Percentiles rank a stretch among this genome's conserved stretches.
These are phyloP conservation scores for Lanius ludovicianus DNA, from an alignment of 2,113 vertebrate species.

Conservation along the genomic window DNA sequence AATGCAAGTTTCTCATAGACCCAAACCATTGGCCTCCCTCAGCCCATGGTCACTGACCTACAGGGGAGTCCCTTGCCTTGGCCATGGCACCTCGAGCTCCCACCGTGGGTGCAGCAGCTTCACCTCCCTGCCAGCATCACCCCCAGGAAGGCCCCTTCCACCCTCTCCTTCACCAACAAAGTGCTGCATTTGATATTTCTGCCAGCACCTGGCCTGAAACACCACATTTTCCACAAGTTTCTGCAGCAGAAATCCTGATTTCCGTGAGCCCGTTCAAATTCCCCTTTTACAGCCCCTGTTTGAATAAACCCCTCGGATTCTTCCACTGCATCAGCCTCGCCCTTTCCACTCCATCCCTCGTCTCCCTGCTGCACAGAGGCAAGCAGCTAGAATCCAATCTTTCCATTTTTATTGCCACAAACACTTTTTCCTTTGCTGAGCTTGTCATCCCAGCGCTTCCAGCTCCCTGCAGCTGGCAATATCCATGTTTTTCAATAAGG, in stretches of 20 bases:
- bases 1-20: not conserved
- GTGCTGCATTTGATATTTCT: not conserved
- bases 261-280: accelerated
- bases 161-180: not conserved
- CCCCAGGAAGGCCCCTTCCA: accelerated
- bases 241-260: not conserved
- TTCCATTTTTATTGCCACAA: not conserved
- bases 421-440: not conserved
- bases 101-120: no score
- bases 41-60: accelerated
- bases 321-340: not conserved
- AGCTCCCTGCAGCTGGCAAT: not conserved
- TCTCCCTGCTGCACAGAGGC: not conserved
- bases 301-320: not conserved
- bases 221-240: not conserved
- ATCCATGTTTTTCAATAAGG: not conserved
- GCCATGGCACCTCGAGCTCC: not conserved
- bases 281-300: not conserved
- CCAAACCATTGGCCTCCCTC: accelerated
- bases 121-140: accelerated
- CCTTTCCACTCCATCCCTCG: not conserved
- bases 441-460: not conserved
- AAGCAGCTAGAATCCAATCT: not conserved
- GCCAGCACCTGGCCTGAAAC: not conserved
- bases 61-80: not conserved